Evolutionary conservation across 2,888 invertebrate genomes (phyloP).

Genomic region (Cheiracanthium punctorium): DNA sequence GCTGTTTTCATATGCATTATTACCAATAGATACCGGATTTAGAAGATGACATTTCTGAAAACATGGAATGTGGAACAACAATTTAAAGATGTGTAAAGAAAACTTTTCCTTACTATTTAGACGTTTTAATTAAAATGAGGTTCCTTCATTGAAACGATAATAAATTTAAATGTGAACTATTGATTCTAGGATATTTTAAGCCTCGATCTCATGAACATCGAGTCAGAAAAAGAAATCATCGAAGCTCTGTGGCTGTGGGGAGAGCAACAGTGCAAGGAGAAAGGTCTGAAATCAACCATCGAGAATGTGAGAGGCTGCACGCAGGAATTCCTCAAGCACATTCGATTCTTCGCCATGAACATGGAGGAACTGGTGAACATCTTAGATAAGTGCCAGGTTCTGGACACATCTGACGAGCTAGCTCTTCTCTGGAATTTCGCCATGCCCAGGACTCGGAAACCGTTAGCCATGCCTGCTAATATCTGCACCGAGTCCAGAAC

Average conservation of each 20-base stretch:
- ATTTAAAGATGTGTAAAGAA: too few relatives aligned
- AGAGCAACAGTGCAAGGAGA: conserved; percentile 27
- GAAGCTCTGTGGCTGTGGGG: conserved; percentile 53
- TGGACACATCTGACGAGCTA: conserved; percentile 40
- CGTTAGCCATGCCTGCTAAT: neutral
- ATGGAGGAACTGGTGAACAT: conserved; percentile 10
- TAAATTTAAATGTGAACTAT: too few relatives aligned
- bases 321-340: conserved; percentile 25
- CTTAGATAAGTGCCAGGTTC: conserved; percentile 23
- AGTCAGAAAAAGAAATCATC: conserved; percentile 37
- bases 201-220: conserved; percentile 50
- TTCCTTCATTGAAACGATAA: too few relatives aligned
- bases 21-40: too few relatives aligned
- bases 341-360: conserved; percentile 40
- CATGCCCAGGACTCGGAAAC: conserved; percentile 2
- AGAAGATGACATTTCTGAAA: too few relatives aligned
- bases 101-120: too few relatives aligned
- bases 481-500: conserved; percentile 20
- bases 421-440: conserved; percentile 31
- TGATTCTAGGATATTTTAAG: conserved; percentile 20
- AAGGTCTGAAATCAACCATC: neutral
- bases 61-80: too few relatives aligned
- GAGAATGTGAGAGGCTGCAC: conserved; percentile 28
- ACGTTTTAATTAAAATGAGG: too few relatives aligned
- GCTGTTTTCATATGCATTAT: too few relatives aligned